These are phyloP conservation scores for Panagrolaimus sp. DNA, from an alignment of 1,140 invertebrate genomes.

Conservation along the genomic window DNA sequence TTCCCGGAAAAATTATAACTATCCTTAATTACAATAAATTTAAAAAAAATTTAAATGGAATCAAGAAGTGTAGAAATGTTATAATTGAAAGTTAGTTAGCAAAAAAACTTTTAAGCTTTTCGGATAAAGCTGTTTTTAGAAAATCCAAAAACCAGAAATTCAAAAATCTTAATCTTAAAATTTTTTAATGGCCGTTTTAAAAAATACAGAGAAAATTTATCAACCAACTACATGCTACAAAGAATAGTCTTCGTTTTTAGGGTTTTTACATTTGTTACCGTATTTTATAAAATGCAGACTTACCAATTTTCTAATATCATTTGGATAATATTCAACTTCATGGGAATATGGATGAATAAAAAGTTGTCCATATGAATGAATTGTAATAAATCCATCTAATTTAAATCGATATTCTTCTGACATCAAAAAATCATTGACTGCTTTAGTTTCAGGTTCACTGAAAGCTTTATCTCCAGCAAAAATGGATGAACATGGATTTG, in stretches of 20 bases:
- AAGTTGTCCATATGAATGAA: slow-evolving; percentile 51
- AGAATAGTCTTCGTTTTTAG: no score
- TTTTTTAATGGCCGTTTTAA: neutral
- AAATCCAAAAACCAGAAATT: slow-evolving; percentile 1
- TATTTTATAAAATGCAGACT: neutral
- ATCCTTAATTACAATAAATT: no score
- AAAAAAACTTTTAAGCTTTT: no score
- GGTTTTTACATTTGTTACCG: no score
- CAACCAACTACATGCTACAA: no score
- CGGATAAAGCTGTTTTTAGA: no score
- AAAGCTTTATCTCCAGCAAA: slow-evolving; percentile 54
- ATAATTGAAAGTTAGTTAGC: no score
- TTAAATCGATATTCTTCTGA: slow-evolving; percentile 33
- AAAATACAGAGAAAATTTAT: neutral
- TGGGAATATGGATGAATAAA: slow-evolving; percentile 51
- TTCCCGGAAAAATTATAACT: no score
- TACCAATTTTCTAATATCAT: slow-evolving; percentile 43
- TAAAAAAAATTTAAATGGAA: no score
- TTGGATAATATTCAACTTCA: slow-evolving; percentile 37
- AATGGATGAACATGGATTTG: slow-evolving; percentile 58
- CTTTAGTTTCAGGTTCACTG: slow-evolving; percentile 55
- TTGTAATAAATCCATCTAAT: slow-evolving; percentile 48
- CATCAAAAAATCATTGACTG: slow-evolving; percentile 42
- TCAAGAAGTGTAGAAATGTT: no score
- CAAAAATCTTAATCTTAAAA: slow-evolving; percentile 16